Conservation (phyloP, 2,888 invertebrate genomes). For the Pasiphila rectangulata region DNA sequence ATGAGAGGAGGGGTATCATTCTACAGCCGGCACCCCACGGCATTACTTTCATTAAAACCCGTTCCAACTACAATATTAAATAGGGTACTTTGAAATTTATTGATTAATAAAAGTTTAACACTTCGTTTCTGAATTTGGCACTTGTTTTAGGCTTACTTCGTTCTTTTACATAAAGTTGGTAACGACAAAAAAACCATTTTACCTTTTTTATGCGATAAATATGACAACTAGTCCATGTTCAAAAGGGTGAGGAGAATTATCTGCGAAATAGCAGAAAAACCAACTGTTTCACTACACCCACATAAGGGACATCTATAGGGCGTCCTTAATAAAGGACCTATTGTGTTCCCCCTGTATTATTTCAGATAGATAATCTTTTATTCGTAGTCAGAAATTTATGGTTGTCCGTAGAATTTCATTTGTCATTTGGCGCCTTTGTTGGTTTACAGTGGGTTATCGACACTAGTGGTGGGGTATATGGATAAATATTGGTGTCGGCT, state of each 20-base stretch:
- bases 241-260: conserved; percentile 6
- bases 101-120: no score
- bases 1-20: no score
- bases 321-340: conserved; percentile 67
- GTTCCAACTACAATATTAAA: no score
- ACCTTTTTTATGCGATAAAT: no score
- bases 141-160: no score
- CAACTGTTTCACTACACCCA: conserved; percentile 35
- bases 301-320: conserved; percentile 44
- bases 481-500: not conserved
- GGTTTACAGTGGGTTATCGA: conserved; percentile 16
- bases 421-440: conserved; percentile 57
- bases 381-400: conserved; percentile 71
- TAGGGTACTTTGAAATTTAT: no score
- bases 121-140: no score
- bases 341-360: conserved; percentile 75
- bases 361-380: conserved; percentile 77
- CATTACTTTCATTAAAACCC: no score
- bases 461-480: conserved; percentile 9
- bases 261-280: conserved; percentile 23
- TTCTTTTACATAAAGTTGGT: no score
- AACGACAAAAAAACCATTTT: no score
- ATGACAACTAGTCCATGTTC: no score
- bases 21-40: no score
- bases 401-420: conserved; percentile 67